Evolutionary conservation across 2,113 vertebrate genomes (phyloP), one percentile per base, ranked within the genome.

Genomic region (Ptychochromis oligacanthus): DNA sequence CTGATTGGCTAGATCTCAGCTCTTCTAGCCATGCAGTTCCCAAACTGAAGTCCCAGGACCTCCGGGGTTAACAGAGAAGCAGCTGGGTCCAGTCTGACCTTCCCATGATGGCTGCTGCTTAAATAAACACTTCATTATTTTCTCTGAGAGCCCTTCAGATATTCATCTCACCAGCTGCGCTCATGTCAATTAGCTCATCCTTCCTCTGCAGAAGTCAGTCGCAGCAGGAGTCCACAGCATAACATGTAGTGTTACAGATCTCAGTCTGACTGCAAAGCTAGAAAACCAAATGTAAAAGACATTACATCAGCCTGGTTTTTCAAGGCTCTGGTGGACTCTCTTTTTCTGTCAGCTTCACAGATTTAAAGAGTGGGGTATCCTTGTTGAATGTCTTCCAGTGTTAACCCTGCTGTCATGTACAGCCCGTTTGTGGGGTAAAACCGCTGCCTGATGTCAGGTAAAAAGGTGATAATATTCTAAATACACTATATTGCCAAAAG

Each of bases 141-240:
- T 58, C 46, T 81, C 46, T 8, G 5, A 57, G 31, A 67, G 54
- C 60, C 83, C 81, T 67, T 83, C 57, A 82, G 72, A 89, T 52
- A 80, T 79, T 64, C 70, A 60, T 79, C 60, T 40, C 57, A 76
- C 58, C 86, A 92, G 88, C 87, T 93, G 90, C 31, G 36, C 34
- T 89, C 43, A 7, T 46, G 52, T 74, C 87, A 80, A 78, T 82
- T 70, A 87, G 59, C 49, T 65, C 64, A 70, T 87, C 79, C 80
- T 59, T 81, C 54, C 34, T 78, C 60, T 46, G 61, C 43, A 58
- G 64, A 14, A 43, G 72, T 49, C 64, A 0, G 24, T 1, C 10
- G 28, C 75, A 65, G 57, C 34, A 57, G 81, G 75, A 78, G 22
- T 31, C 14, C 65, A 49, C 9, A 1, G 17, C 43, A 52, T 31